Percentiles rank a stretch among this genome's conserved stretches.
These are phyloP conservation scores for Phalacrocorax aristotelis DNA, from an alignment of 2,113 vertebrate genomes.

Conservation along the genomic window DNA sequence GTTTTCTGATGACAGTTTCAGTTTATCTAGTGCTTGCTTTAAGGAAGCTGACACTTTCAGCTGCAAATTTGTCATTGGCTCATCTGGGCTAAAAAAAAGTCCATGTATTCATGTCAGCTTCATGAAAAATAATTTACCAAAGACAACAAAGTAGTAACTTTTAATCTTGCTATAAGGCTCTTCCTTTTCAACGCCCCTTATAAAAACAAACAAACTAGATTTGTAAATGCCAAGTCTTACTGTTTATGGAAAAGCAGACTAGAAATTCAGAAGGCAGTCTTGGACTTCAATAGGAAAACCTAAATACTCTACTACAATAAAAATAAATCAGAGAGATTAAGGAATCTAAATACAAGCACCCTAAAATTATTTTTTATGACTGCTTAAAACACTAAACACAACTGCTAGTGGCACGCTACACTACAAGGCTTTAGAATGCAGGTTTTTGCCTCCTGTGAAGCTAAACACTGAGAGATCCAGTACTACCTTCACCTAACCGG, in stretches of 20 bases:
- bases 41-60: constrained; percentile 91
- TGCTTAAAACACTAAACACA: background rate
- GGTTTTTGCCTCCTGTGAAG: background rate
- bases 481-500: background rate
- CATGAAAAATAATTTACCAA: background rate
- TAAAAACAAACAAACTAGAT: background rate
- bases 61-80: constrained; percentile 85
- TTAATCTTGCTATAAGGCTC: background rate
- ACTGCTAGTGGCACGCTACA: background rate
- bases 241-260: background rate
- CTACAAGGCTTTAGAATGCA: background rate
- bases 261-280: background rate
- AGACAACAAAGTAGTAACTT: background rate
- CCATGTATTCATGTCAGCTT: background rate
- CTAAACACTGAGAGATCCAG: background rate
- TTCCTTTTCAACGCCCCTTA: background rate
- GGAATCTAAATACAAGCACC: background rate
- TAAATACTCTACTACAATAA: background rate
- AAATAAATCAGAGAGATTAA: background rate
- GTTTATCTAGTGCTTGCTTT: constrained; percentile 91
- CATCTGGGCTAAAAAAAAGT: constrained; percentile 82
- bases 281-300: background rate
- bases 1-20: constrained; percentile 81
- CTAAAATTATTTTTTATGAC: background rate
- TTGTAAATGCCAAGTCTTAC: background rate